Base-by-base conservation (phyloP, 37 sponge, comb jelly and placozoan genomes). In the Dysidea cf. avara region DNA sequence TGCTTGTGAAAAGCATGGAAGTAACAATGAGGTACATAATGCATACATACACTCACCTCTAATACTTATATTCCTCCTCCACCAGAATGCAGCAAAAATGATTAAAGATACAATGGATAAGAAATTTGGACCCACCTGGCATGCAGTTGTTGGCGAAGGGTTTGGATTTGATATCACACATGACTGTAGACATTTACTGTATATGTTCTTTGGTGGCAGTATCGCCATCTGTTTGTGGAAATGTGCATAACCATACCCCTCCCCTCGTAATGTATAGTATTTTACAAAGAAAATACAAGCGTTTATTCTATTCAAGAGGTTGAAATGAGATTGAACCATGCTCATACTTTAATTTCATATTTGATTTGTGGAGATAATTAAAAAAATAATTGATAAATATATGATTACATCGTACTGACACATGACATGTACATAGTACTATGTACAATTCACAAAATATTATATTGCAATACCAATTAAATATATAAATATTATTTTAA, bases 21-120 rank as follows among this genome's bases (percentile, higher is more conserved):
- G 59, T 74, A 91, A 65, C 61, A 99, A 95, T 68, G 99, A 99
- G 78, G 96, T 91, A 62, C 55, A 49, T 25, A 34, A 2, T 37
- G 9, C 2, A 2, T 13, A 60, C 18, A 17, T 17, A 60, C 63
- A 28, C 32, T 20, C 32, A 60, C 20, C 32, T 20, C 32, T 20
- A 60, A 60, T 43, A 43, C 5, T 9, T 43, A 43, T 43, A 43
- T 43, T 43, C 9, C 9, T n/a, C n/a, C n/a, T n/a, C n/a, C 29
- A 55, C 2, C 50, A 90, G 93, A 74, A 66, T 65, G 99, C 99
- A 66, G 90, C 99, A 32, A 99, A 92, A 66, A 87, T 99, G 93
- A 92, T 99, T 34, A 99, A 99, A 47, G 99, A 99, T 51, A 92
- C 92, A 0, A 95, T 99, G 99, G 99, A 99, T 61, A 95, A 95